These are phyloP conservation scores for Chesias legatella DNA, from an alignment of 2,888 invertebrate genomes.

Conservation along the genomic window DNA sequence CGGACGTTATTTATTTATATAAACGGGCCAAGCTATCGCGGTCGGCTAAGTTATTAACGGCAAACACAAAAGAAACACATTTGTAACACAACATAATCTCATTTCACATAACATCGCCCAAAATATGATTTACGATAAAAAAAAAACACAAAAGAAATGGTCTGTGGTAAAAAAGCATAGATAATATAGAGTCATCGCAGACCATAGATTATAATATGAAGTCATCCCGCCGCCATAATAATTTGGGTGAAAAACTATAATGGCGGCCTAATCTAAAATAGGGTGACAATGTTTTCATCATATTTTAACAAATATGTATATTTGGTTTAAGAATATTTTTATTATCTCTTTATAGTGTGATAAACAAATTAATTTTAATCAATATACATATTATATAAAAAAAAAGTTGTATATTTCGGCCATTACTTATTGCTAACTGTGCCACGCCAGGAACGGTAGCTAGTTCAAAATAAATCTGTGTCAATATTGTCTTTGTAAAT, in stretches of 20 bases:
- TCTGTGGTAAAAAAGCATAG: conserved; percentile 43
- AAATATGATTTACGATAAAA: conserved; percentile 40
- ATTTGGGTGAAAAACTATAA: conserved; percentile 46
- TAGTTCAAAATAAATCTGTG: too few species aligned
- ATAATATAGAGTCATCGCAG: conserved; percentile 73
- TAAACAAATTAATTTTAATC: too few species aligned
- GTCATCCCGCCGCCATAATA: conserved; percentile 69
- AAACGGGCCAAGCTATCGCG: too few species aligned
- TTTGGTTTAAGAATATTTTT: too few species aligned
- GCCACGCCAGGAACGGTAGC: too few species aligned
- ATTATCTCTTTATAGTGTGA: too few species aligned
- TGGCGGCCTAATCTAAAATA: conserved; percentile 53
- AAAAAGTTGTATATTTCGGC: too few species aligned
- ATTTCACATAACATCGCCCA: conserved; percentile 1
- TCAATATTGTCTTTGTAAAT: too few species aligned
- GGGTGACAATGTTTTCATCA: conserved; percentile 35
- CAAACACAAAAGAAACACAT: neutral
- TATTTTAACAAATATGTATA: conserved; percentile 1
- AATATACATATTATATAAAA: too few species aligned
- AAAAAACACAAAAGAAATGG: conserved; percentile 29
- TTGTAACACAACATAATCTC: conserved; percentile 10
- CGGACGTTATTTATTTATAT: too few species aligned
- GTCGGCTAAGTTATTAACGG: too few species aligned
- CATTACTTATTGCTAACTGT: too few species aligned
- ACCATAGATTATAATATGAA: conserved; percentile 74